Conservation (phyloP, 2,888 invertebrate species). For the Melipona beecheii region DNA sequence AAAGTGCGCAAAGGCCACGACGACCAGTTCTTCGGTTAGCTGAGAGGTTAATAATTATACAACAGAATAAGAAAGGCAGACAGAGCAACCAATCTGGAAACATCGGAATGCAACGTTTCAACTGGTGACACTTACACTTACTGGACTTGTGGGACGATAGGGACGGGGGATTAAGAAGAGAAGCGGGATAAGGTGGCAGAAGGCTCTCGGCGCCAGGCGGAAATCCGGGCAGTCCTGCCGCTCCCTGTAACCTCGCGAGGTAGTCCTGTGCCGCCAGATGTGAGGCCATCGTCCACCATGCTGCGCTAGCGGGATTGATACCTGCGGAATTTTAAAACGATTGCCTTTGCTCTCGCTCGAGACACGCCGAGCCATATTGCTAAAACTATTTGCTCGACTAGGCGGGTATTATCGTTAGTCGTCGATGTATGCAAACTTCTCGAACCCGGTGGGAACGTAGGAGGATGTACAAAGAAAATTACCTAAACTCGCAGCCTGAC, state of each 20-base stretch:
- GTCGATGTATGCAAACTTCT: no score
- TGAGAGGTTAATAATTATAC: no score
- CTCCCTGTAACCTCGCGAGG: constrained; percentile 91
- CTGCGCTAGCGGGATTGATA: constrained; percentile 85
- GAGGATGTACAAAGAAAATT: constrained; percentile 77
- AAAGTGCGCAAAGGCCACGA: no score
- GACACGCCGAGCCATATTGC: background rate
- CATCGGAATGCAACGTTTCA: background rate
- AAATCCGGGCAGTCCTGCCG: constrained; percentile 90
- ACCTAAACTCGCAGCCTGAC: constrained; percentile 93
- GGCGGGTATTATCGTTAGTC: no score
- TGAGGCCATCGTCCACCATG: constrained; percentile 96
- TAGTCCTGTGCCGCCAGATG: constrained; percentile 95
- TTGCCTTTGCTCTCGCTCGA: background rate
- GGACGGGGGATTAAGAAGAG: constrained; percentile 86
- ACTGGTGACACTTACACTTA: constrained; percentile 79
- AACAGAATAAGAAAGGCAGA: no score
- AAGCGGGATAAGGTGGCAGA: constrained; percentile 86
- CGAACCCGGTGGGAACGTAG: background rate
- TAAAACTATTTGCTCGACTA: no score
- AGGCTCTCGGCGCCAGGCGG: constrained; percentile 86
- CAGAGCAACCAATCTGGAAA: background rate
- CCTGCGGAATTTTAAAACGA: constrained; percentile 84
- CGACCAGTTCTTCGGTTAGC: no score
- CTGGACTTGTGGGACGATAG: constrained; percentile 84